Base-by-base conservation (phyloP, 2,888 invertebrate species). In the Barypeithes pellucidus region DNA sequence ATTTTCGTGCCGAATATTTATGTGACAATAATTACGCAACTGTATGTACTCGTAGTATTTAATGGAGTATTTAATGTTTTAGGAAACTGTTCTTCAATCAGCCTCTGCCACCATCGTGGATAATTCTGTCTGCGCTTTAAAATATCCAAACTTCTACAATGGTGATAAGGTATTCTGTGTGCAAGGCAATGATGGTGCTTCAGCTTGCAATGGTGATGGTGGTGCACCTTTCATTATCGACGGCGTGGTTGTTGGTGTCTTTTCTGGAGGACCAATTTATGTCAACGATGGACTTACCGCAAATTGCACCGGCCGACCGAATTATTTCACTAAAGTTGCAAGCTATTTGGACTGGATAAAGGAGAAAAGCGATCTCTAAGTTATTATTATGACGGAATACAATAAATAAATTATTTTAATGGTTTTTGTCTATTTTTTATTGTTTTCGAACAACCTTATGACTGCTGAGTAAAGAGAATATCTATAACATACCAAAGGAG, bases 341-440 rank as follows among this genome's bases (percentile, higher is more conserved):
- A 24, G 24, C 14, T 52, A 20, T 9, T 24, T 22, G 24, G 22
- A 52, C 24, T 52, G 50, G 50, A 52, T 52, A n/a, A 52, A 24
- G 5, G 24, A 24, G 0, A 22, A 52, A 24, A 52, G 50, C 24
- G 50, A 52, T n/a, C 2, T 39, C 12, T 39, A 39, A 39, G 3
- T 39, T 39, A 39, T 11, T 36, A 24, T 36, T 36, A n/a, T n/a
- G n/a, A n/a, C n/a, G n/a, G n/a, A n/a, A n/a, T n/a, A n/a, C n/a
- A n/a, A n/a, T n/a, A n/a, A n/a, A n/a, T n/a, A n/a, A n/a, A n/a
- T n/a, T n/a, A n/a, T n/a, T n/a, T n/a, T n/a, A n/a, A n/a, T n/a
- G n/a, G n/a, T n/a, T n/a, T n/a, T n/a, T n/a, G n/a, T n/a, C n/a
- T n/a, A n/a, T n/a, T n/a, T n/a, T n/a, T n/a, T n/a, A n/a, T n/a